Evolutionary conservation across 2,113 vertebrate genomes (phyloP), one percentile per base, ranked within the genome.

Genomic region (Marmota monax): DNA sequence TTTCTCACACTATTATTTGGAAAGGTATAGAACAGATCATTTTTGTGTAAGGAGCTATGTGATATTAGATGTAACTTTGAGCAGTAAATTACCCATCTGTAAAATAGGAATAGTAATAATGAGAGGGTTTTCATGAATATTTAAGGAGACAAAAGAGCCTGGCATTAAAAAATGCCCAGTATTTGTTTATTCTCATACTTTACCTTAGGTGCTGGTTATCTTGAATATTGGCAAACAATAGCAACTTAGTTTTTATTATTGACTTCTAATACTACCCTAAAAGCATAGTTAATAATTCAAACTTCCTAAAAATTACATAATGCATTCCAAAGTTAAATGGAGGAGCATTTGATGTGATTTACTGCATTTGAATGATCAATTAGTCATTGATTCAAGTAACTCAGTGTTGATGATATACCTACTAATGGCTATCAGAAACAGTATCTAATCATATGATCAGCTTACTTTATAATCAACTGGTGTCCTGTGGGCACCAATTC

Each of bases 241-340:
- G 34, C 53, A 87, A 65, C 9, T 93, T 94, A 42, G 12, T 94
- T 86, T 92, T 7, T 96, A 61, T 83, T 91, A 91, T 27, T 93
- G 34, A 82, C 20, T 17, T 82, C 70, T 73, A 84, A 51, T 67
- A 91, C 16, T 29, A 91, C 53, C 8, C 27, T 78, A 63, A 95
- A 91, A 78, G 20, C 80, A 89, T 37, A 83, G 74, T 32, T 48
- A 88, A 77, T 13, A 58, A 48, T 61, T 74, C 92, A n/a, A 95
- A 73, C n/a, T 83, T 95, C 69, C 42, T 74, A 29, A 72, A 88
- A 90, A 63, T 92, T 78, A 74, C 37, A 61, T 32, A 86, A 39
- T 87, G 4, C 27, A 39, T 96, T 93, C 9, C 32, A 61, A 18
- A 94, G 37, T 56, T 84, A 90, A 95, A 80, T 67, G 61, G 56